Conservation (phyloP, 2,797 vertebrate genomes). For the Heteromormyrus szaboi region DNA sequence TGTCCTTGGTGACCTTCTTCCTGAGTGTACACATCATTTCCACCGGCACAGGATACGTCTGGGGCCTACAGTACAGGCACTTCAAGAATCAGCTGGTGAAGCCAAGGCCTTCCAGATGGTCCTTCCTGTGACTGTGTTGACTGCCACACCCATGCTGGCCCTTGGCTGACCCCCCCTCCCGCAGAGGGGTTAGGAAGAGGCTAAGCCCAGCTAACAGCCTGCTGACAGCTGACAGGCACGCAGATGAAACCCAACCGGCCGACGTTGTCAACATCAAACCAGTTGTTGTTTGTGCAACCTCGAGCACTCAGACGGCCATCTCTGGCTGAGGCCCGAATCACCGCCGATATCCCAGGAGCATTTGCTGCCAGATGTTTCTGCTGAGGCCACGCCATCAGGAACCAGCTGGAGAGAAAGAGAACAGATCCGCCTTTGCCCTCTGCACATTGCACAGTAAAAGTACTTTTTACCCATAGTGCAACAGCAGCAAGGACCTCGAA, state of each 20-base stretch:
- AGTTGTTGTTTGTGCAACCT: slow-evolving; percentile 60
- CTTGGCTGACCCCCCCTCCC: slow-evolving; percentile 63
- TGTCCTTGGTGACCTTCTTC: slow-evolving; percentile 33
- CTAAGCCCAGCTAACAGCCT: slow-evolving; percentile 46
- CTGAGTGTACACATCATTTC: slow-evolving; percentile 53
- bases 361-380: slow-evolving; percentile 38
- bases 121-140: slow-evolving; percentile 65
- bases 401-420: slow-evolving; percentile 9
- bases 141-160: slow-evolving; percentile 58
- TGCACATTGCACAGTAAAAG: neutral
- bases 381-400: slow-evolving; percentile 31
- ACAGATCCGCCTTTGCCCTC: slow-evolving; percentile 17
- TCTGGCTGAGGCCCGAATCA: slow-evolving; percentile 35
- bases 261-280: slow-evolving; percentile 51
- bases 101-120: slow-evolving; percentile 66
- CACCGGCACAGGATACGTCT: slow-evolving; percentile 62
- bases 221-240: slow-evolving; percentile 41
- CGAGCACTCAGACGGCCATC: slow-evolving; percentile 31
- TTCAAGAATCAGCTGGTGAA: slow-evolving; percentile 62
- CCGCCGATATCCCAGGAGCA: slow-evolving; percentile 55
- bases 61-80: slow-evolving; percentile 54
- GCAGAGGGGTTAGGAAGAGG: slow-evolving; percentile 62
- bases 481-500: neutral
- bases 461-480: neutral
- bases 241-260: slow-evolving; percentile 48